Evolutionary conservation across 37 sponge, comb jelly and placozoan genomes (phyloP).

Genomic region (Haliclona indistincta): DNA sequence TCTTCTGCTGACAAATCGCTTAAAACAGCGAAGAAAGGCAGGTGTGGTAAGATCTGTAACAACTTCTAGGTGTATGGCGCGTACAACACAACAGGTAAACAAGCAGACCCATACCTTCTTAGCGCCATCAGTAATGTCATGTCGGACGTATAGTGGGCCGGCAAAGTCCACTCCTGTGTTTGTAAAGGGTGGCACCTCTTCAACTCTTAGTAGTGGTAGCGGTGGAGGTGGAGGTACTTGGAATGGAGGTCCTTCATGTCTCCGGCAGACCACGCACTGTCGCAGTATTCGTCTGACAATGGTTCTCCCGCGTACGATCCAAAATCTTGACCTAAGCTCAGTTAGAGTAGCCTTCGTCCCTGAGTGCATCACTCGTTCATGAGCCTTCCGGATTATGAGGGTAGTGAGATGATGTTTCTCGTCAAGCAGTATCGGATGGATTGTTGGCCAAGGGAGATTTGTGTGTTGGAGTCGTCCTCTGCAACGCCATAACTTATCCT

Average conservation of each 20-base stretch:
- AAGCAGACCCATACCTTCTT: too few species aligned
- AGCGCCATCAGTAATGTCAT: not conserved
- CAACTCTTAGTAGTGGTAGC: conserved; percentile 22
- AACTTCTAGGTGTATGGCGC: conserved; percentile 23
- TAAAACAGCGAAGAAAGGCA: conserved; percentile 7
- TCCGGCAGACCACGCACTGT: conserved; percentile 28
- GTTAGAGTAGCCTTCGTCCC: too few species aligned
- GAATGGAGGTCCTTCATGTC: conserved; percentile 19
- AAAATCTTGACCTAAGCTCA: too few species aligned
- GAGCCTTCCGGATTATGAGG: conserved; percentile 19
- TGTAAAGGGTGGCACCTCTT: too few species aligned
- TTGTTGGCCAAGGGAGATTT: too few species aligned
- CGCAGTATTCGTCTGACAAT: conserved; percentile 6
- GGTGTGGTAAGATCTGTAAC: not conserved
- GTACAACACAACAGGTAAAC: not conserved
- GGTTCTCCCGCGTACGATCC: conserved; percentile 36
- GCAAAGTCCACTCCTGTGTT: too few species aligned
- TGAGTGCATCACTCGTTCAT: conserved; percentile 36
- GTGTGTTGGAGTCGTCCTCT: conserved; percentile 22
- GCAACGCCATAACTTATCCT: conserved; percentile 33
- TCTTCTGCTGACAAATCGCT: conserved; percentile 1
- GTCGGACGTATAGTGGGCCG: too few species aligned
- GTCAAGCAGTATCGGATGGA: conserved; percentile 37
- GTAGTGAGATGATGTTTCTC: conserved; percentile 27
- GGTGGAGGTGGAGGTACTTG: conserved; percentile 27